These are phyloP conservation scores for Stenotaenia linearis DNA, from an alignment of 2,888 invertebrate genomes.

Conservation along the genomic window DNA sequence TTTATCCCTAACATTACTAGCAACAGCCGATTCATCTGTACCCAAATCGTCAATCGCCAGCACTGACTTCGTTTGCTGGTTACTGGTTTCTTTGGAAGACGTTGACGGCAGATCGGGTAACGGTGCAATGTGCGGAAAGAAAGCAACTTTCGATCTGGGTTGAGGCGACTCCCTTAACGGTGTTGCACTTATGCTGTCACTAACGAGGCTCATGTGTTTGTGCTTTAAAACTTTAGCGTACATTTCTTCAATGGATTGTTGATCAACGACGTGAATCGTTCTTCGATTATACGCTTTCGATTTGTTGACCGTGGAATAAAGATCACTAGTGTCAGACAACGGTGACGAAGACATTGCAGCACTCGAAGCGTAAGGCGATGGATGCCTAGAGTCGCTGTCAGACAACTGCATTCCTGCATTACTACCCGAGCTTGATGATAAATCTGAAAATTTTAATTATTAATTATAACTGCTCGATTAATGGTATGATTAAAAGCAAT, in stretches of 20 bases:
- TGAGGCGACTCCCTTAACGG: background rate
- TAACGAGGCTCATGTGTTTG: constrained; percentile 10
- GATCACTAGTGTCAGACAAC: background rate
- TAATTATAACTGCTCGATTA: too few relatives aligned
- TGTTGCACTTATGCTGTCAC: background rate
- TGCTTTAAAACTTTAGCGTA: constrained; percentile 32
- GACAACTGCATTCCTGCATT: background rate
- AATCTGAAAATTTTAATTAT: too few relatives aligned
- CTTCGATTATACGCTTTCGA: constrained; percentile 1
- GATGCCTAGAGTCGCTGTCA: background rate
- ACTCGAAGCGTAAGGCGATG: background rate
- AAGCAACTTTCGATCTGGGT: background rate
- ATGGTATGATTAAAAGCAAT: background rate
- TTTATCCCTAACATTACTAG: background rate
- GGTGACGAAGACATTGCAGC: constrained; percentile 13
- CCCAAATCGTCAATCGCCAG: background rate
- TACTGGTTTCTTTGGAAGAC: background rate
- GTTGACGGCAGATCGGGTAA: background rate
- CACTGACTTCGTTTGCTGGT: background rate
- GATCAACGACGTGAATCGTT: constrained; percentile 24
- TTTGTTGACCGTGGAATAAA: constrained; percentile 24
- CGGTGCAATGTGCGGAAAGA: background rate
- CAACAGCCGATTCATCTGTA: background rate
- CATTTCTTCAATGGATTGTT: constrained; percentile 27
- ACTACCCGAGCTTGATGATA: background rate